Percentiles rank a stretch among this genome's conserved stretches.
These are phyloP conservation scores for Actinia equina DNA, from an alignment of 64 coral and sea anemone species.

Conservation along the genomic window DNA sequence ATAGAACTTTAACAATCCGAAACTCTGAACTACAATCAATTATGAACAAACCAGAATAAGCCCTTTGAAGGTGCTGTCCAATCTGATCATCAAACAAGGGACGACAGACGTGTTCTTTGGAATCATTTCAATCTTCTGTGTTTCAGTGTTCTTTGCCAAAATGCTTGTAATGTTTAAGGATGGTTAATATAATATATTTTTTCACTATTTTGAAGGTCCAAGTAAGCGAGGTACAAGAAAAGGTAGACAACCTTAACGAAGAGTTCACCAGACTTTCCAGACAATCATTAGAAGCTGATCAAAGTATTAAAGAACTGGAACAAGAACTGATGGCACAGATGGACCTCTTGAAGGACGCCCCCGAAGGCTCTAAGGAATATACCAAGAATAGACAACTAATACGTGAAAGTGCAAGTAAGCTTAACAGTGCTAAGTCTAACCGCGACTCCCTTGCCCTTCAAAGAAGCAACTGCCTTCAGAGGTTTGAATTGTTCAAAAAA, in stretches of 20 bases:
- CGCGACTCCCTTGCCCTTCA: slow-evolving; percentile 64
- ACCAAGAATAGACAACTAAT: slow-evolving; percentile 72
- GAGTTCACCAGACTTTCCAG: slow-evolving; percentile 83
- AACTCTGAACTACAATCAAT: no score
- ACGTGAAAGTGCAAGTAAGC: slow-evolving; percentile 76
- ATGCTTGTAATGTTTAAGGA: no score
- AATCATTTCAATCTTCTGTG: no score
- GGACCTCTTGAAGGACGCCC: slow-evolving; percentile 62
- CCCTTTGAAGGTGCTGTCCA: no score
- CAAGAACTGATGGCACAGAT: slow-evolving; percentile 79
- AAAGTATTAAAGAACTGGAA: slow-evolving; percentile 82
- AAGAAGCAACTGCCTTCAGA: slow-evolving; percentile 80
- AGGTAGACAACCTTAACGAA: slow-evolving; percentile 81
- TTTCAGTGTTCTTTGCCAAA: no score
- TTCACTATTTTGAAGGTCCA: slow-evolving; percentile 57
- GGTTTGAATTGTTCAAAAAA: slow-evolving; percentile 86
- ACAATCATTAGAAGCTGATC: slow-evolving; percentile 63
- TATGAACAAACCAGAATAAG: no score
- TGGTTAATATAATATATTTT: neutral
- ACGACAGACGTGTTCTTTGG: no score
- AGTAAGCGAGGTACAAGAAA: slow-evolving; percentile 85
- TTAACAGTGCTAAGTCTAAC: slow-evolving; percentile 66
- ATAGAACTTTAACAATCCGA: no score
- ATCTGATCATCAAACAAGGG: no score
- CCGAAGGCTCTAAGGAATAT: slow-evolving; percentile 64